Evolutionary conservation across 2,113 vertebrate species (phyloP), one percentile per base, ranked within the genome.

Genomic region (Corydoras maculifer): DNA sequence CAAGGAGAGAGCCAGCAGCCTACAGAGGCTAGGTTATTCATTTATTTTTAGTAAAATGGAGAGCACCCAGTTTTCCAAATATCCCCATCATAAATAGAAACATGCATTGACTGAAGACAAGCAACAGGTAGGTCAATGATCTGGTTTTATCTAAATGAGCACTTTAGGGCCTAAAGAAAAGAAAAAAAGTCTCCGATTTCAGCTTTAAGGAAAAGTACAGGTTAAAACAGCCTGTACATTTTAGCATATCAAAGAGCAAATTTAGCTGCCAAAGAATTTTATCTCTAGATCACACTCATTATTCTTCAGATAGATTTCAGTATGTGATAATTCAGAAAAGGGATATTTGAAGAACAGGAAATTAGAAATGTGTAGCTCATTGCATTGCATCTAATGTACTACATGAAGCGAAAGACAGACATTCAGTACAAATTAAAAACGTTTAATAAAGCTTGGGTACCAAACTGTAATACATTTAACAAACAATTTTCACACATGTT

Each of bases 371-470:
- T 70, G 70, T 86, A 83, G 82, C 87, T 88, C 90, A 88, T 91
- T 91, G 91, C 86, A 48, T 43, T 43, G 35, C 35, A 82, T 83
- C 89, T 91, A 88, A 86, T 69, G 72, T 82, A 81, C 91, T 91
- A 90, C 91, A 94, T 93, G 94, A 90, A 93, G 93, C 92, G 92
- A 92, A 92, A 99, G 92, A 97, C 94, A 93, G 95, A 92, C 91
- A 93, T 92, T 93, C 93, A 94, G 93, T 91, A 92, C 95, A 91
- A 90, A 93, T 93, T 91, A 91, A 96, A 91, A 90, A 92, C 88
- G 86, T 98, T 99, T 98, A 98, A 98, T 98, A 94, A 93, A 88
- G 92, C 91, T 92, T 93, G 87, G 87, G 91, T 88, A 91, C 91
- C 92, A 94, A 96, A 94, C 91, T 59, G 91, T 82, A 86, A 88